Evolutionary conservation across 2,888 invertebrate genomes (phyloP).

Genomic region (Pseudococcus jackbeardsleyi): DNA sequence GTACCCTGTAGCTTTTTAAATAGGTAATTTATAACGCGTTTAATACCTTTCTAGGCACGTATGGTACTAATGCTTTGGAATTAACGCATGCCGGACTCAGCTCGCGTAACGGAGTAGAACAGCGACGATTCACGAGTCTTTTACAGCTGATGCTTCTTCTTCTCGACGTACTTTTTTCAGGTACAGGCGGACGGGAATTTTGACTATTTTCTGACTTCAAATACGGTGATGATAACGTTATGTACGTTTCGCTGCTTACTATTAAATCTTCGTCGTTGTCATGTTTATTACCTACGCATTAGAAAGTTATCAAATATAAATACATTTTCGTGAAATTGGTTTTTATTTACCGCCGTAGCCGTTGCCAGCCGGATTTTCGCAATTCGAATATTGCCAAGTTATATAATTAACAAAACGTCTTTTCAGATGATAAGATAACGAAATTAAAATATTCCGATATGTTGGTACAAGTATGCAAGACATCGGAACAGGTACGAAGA

Average conservation of each 20-base stretch:
- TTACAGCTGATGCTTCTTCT: slow-evolving; percentile 62
- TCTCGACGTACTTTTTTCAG: slow-evolving; percentile 58
- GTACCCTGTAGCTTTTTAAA: too few species aligned
- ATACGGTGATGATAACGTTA: slow-evolving; percentile 28
- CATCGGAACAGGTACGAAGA: background rate
- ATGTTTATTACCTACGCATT: slow-evolving; percentile 51
- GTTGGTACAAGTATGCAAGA: background rate
- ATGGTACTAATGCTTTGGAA: slow-evolving; percentile 62
- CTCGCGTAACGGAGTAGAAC: slow-evolving; percentile 62
- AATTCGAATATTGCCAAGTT: background rate
- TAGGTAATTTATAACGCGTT: background rate
- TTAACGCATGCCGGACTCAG: slow-evolving; percentile 61
- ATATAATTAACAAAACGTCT: background rate
- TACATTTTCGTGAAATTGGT: background rate
- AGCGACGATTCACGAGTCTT: slow-evolving; percentile 62
- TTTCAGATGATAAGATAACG: background rate
- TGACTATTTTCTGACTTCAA: slow-evolving; percentile 48
- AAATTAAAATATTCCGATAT: background rate
- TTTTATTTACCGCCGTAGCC: background rate
- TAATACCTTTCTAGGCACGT: slow-evolving; percentile 61
- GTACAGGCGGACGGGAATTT: slow-evolving; percentile 60
- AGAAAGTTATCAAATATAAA: slow-evolving; percentile 4
- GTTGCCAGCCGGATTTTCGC: background rate
- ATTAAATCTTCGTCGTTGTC: slow-evolving; percentile 61
- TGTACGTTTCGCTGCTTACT: slow-evolving; percentile 59